Base-by-base conservation (phyloP, 2,797 vertebrate species). In the Takifugu rubripes region DNA sequence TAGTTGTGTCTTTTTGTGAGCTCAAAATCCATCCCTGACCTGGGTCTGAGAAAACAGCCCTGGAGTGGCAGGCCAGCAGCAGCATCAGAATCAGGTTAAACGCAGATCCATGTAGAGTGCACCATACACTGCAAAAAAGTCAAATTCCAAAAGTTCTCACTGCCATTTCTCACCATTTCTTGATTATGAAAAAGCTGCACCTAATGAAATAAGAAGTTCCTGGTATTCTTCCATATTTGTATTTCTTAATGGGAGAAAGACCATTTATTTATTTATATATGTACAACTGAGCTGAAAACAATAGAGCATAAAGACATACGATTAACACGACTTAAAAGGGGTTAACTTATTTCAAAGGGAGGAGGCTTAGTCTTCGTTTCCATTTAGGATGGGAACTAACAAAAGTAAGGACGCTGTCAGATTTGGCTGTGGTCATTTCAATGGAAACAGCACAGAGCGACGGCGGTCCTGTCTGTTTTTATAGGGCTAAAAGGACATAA, bases 1-100 rank as follows among this genome's bases (percentile, higher is more conserved):
- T 10, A 25, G 12, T 5, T 25, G 8, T 47, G 3, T 10, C 21
- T 17, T 47, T 25, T 25, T 21, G 7, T 10, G 7, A 11, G 9
- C 1, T 4, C 0, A 25, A 17, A 21, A 21, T 21, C 48, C 0
- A 3, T 21, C 33, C 69, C 90, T 80, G 44, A 93, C 92, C 92
- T 5, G 92, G 93, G 66, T 94, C 92, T 2, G 92, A 92, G 78
- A 93, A 90, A 36, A 93, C 91, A 0, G 93, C 93, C 52, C 91
- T 91, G 16, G 86, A 82, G 81, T 93, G 92, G 51, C 90, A 93
- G 71, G 90, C 88, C 24, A 93, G 84, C 51, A 93, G 86, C 78
- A 94, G 84, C 65, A 92, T 72, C 16, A 93, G 74, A 2, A 92
- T 83, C 46, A 91, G 58, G 78, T 93, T 94, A 64, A 93, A 94